Percentiles rank a stretch among this genome's conserved stretches.
Evolutionary conservation across 2,113 vertebrate species (phyloP).

Genomic region (Bagarius yarrelli): DNA sequence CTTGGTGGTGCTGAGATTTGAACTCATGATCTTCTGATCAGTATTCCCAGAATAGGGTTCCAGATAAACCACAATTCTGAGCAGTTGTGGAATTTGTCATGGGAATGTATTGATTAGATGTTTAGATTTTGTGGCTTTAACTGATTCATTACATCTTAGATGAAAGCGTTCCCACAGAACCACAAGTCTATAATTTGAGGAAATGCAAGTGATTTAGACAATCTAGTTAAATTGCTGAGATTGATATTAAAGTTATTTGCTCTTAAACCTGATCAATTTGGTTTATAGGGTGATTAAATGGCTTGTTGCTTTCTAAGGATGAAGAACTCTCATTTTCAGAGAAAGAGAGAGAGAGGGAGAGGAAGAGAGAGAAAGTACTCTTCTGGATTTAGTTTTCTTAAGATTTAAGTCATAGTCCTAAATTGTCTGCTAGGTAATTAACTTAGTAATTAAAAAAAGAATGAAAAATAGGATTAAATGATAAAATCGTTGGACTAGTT

Average conservation of each 20-base stretch:
- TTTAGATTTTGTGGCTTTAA: not conserved
- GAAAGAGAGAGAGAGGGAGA: conserved; percentile 6
- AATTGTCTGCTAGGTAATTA: not conserved
- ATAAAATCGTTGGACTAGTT: not conserved
- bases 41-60: not conserved
- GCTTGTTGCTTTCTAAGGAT: not conserved
- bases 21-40: too few relatives aligned
- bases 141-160: conserved; percentile 32
- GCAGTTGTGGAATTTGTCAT: conserved; percentile 1
- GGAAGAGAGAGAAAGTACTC: not conserved
- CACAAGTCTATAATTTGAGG: conserved; percentile 30
- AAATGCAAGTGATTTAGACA: conserved; percentile 37
- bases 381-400: not conserved
- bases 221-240: conserved; percentile 37
- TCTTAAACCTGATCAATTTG: conserved; percentile 25
- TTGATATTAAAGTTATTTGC: conserved; percentile 26
- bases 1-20: too few relatives aligned
- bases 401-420: not conserved
- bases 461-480: not conserved
- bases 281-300: not conserved
- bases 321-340: too few relatives aligned
- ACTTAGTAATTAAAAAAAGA: not conserved
- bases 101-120: conserved; percentile 21
- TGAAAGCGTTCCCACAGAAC: not conserved
- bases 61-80: not conserved